phyloP scores from a whole-genome alignment of 2,113 vertebrate genomes.

The Heteronetta atricapilla region DNA sequence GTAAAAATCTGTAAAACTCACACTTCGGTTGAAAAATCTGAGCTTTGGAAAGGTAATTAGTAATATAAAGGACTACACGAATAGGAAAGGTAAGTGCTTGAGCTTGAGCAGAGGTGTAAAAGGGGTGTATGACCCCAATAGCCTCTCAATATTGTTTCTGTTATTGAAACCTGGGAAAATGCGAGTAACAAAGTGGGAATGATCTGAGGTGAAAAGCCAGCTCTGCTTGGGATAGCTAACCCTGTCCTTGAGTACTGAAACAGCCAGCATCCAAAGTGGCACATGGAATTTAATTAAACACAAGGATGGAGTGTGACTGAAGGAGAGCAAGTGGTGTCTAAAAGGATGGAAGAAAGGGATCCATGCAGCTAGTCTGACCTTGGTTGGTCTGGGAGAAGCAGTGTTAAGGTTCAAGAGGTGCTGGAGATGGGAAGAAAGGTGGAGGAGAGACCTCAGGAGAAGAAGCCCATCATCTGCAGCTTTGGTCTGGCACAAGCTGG shows the following conservation, averaged over 20 bases:
- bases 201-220: not conserved
- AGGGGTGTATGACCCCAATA: not conserved
- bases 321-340: not conserved
- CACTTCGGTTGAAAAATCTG: not conserved
- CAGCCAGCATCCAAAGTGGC: no score
- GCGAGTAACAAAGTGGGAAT: not conserved
- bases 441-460: not conserved
- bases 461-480: not conserved
- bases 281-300: not conserved
- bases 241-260: not conserved
- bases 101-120: not conserved
- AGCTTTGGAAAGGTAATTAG: not conserved
- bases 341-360: not conserved
- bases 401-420: not conserved
- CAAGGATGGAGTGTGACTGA: not conserved
- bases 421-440: not conserved
- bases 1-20: no score
- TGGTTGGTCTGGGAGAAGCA: not conserved
- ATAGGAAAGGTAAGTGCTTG: not conserved
- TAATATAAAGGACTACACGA: not conserved
- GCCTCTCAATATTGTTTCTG: not conserved
- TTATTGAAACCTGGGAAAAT: not conserved
- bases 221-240: not conserved
- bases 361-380: not conserved
- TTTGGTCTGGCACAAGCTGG: not conserved